Base-by-base conservation (phyloP, 2,888 invertebrate species). In the Atrina japonica region DNA sequence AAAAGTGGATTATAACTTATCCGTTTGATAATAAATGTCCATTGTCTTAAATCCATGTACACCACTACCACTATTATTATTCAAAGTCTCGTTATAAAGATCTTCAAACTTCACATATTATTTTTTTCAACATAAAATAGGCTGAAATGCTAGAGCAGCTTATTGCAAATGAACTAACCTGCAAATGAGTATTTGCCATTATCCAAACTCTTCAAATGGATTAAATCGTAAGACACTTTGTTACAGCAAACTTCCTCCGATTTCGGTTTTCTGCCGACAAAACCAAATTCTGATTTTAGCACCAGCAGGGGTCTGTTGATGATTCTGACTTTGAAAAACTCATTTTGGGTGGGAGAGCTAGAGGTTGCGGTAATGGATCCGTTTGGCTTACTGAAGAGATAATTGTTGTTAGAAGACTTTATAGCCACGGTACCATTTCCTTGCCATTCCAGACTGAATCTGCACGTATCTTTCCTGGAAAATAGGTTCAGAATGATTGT, bases 201-300 rank as follows among this genome's bases (percentile, higher is more conserved):
- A 0, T 66, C 70, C 63, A 95, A 95, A 79, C 96, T 93, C 90
- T 97, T 95, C 69, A 98, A 96, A 89, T 95, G 94, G 82, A 98
- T 97, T 70, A 96, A 96, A 92, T 97, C 97, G 90, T 97, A 97
- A 82, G 94, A 95, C 73, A 97, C 96, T 92, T 97, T 97, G 92
- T 97, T 98, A 93, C 97, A 98, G 53, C 83, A 80, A 56, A 78
- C 81, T 92, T 98, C 97, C 43, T 94, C 93, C 85, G 95, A 95
- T 1, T 83, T 93, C 0, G 93, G 92, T 92, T 97, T 97, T 86
- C 95, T 96, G 0, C 98, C 98, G 69, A 98, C 97, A 91, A 97
- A 98, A 49, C 98, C 98, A 91, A 97, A 97, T 89, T 98, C 97
- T 89, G 96, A 96, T 92, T 97, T 96, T 87, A 98, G 92, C 86